These are phyloP conservation scores for Eurytoma californica DNA, from an alignment of 2,888 invertebrate genomes.

Conservation along the genomic window DNA sequence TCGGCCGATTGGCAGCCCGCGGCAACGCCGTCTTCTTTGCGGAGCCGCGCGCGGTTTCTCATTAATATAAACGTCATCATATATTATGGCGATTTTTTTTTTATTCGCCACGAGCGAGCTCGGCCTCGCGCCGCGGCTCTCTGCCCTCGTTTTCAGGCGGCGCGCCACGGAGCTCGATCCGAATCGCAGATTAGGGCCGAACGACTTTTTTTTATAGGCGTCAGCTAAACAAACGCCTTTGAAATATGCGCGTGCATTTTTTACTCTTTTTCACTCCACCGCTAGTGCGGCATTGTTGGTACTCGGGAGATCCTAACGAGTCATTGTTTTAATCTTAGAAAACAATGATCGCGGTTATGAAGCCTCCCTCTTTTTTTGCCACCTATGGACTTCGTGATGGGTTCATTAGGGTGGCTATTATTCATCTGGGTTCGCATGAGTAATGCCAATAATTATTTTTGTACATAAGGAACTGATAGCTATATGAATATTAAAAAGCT, in stretches of 20 bases:
- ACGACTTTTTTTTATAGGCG: constrained; percentile 47
- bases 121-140: not conserved
- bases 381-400: not conserved
- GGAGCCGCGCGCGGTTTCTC: constrained; percentile 59
- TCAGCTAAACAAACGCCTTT: constrained; percentile 44
- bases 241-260: constrained; percentile 8
- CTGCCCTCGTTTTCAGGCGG: constrained; percentile 43
- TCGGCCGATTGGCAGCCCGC: constrained; percentile 50
- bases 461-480: not conserved
- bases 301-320: constrained; percentile 35
- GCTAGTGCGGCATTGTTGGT: not conserved
- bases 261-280: not conserved
- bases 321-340: constrained; percentile 45
- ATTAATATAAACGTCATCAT: constrained; percentile 67
- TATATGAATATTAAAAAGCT: not conserved
- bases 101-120: not conserved
- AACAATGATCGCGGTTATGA: not conserved
- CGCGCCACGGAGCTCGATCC: constrained; percentile 37
- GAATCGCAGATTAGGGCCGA: constrained; percentile 45
- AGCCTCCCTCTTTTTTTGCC: not conserved
- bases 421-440: not conserved
- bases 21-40: constrained; percentile 58
- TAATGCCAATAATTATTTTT: not conserved
- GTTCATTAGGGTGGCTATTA: not conserved
- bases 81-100: constrained; percentile 59